phyloP scores from a whole-genome alignment of 2,797 vertebrate genomes.

The Salmo trutta region DNA sequence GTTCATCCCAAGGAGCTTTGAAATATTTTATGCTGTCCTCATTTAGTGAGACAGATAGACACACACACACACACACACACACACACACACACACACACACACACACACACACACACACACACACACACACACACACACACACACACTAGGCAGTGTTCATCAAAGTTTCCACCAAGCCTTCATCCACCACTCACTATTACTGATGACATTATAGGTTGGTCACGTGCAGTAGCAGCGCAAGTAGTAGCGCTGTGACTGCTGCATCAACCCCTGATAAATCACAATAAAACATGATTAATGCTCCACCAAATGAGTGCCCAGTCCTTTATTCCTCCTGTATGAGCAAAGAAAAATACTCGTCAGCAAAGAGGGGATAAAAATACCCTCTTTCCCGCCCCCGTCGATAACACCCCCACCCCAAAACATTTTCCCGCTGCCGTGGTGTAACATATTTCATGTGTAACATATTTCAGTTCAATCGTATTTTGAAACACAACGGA shows the following conservation, averaged over 20 bases:
- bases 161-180: constrained; percentile 33
- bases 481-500: constrained; percentile 28
- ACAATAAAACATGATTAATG: too few relatives aligned
- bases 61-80: neutral
- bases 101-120: neutral
- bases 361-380: too few relatives aligned
- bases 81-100: constrained; percentile 1
- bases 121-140: constrained; percentile 1
- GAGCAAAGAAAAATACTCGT: too few relatives aligned
- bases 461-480: constrained; percentile 32
- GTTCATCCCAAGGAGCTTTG: constrained; percentile 43
- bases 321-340: too few relatives aligned
- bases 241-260: too few relatives aligned
- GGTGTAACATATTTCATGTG: too few relatives aligned
- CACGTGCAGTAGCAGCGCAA: too few relatives aligned
- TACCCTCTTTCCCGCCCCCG: too few relatives aligned
- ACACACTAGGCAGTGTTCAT: neutral
- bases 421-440: neutral
- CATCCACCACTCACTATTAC: constrained; percentile 10
- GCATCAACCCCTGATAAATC: too few relatives aligned
- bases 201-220: neutral
- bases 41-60: neutral
- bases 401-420: too few relatives aligned
- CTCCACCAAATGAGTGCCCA: too few relatives aligned
- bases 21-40: neutral